Evolutionary conservation across 2,797 vertebrate species (phyloP).

Genomic region (Scomberomorus guttatus): DNA sequence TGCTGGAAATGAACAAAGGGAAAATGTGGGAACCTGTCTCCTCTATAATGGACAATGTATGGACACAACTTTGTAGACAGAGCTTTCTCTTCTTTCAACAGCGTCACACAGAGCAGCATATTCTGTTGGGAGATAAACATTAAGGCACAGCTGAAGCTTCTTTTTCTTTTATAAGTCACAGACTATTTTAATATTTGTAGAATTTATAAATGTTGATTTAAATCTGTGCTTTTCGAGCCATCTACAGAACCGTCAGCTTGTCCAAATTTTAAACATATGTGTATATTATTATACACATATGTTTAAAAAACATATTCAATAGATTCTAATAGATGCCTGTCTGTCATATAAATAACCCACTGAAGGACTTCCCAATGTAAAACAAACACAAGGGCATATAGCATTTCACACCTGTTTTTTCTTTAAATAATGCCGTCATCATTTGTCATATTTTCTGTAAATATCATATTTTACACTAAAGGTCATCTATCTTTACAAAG

Average conservation of each 20-base stretch:
- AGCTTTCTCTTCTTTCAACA: conserved; percentile 59
- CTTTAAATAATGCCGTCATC: conserved; percentile 16
- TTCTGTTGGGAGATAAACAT: conserved; percentile 40
- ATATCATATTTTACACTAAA: conserved; percentile 55
- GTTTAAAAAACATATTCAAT: conserved; percentile 21
- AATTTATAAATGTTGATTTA: conserved; percentile 46
- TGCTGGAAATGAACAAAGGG: conserved; percentile 90
- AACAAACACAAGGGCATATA: conserved; percentile 69
- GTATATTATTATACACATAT: conserved; percentile 18
- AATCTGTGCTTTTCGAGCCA: conserved; percentile 23
- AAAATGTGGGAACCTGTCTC: conserved; percentile 66
- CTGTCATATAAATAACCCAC: conserved; percentile 10
- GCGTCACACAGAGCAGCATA: conserved; percentile 41
- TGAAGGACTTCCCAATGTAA: conserved; percentile 54
- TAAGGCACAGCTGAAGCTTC: conserved; percentile 35
- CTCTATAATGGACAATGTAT: conserved; percentile 48
- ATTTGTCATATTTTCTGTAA: conserved; percentile 57
- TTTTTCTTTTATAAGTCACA: conserved; percentile 58
- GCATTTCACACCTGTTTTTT: conserved; percentile 25
- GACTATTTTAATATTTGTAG: conserved; percentile 68
- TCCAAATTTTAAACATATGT: conserved; percentile 32
- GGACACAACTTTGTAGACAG: conserved; percentile 62
- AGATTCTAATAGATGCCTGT: conserved; percentile 20
- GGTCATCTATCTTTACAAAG: conserved; percentile 44
- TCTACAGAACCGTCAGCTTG: background rate